Percentiles rank a stretch among this genome's conserved stretches.
Evolutionary conservation across 2,888 invertebrate species (phyloP).

Genomic region (Pheosia tremula): DNA sequence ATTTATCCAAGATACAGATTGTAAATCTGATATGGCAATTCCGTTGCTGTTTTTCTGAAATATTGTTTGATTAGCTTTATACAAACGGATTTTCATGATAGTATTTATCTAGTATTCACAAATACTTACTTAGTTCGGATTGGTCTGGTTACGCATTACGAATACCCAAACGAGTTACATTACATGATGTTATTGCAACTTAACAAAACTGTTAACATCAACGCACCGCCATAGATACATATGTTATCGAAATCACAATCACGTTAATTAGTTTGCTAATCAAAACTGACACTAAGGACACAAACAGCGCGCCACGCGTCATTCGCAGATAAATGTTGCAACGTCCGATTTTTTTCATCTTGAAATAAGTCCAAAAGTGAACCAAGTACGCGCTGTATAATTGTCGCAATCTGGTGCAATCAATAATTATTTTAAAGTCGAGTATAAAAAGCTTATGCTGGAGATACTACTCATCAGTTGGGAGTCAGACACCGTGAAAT

Average conservation of each 20-base stretch:
- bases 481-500: conserved; percentile 40
- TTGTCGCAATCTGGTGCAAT: conserved; percentile 56
- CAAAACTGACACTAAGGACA: conserved; percentile 19
- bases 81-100: too few species aligned
- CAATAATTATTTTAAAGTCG: conserved; percentile 49
- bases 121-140: too few species aligned
- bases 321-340: conserved; percentile 2
- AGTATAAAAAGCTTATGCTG: conserved; percentile 60
- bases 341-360: conserved; percentile 26
- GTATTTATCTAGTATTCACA: too few species aligned
- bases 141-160: too few species aligned
- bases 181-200: not conserved
- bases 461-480: conserved; percentile 59
- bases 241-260: conserved; percentile 21
- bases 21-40: too few species aligned
- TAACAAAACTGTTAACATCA: conserved; percentile 6
- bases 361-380: conserved; percentile 48
- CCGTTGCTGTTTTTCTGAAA: too few species aligned
- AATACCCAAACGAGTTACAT: not conserved
- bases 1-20: too few species aligned
- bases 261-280: conserved; percentile 29
- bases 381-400: conserved; percentile 49
- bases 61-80: too few species aligned
- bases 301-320: not conserved
- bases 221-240: conserved; percentile 19